Evolutionary conservation across 1,140 invertebrate species (phyloP).

Genomic region (Magallana angulata): DNA sequence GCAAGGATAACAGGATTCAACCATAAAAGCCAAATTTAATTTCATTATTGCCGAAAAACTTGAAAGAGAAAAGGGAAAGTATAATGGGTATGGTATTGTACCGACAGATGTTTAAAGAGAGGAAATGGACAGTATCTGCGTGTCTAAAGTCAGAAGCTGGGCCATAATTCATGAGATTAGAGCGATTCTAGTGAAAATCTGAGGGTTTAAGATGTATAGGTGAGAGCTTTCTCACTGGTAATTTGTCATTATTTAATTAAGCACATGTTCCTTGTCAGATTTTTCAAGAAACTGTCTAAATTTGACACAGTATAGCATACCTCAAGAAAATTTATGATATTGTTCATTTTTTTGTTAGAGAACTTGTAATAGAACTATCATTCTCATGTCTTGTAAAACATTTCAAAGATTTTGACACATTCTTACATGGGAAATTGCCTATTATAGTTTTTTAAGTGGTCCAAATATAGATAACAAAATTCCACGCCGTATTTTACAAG

Average conservation of each 20-base stretch:
- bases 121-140: background rate
- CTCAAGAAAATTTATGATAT: background rate
- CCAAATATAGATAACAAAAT: background rate
- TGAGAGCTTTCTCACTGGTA: conserved; percentile 10
- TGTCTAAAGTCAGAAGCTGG: conserved; percentile 21
- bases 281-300: conserved; percentile 36
- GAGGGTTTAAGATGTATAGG: background rate
- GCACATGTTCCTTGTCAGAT: conserved; percentile 27
- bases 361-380: background rate
- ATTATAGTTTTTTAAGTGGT: background rate
- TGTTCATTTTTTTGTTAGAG: background rate
- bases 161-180: conserved; percentile 9
- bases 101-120: conserved; percentile 7
- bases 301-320: conserved; percentile 21
- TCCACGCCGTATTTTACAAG: background rate
- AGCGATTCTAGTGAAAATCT: background rate
- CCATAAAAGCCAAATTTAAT: background rate
- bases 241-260: conserved; percentile 37
- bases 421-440: background rate
- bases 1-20: background rate
- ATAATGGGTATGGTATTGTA: conserved; percentile 12
- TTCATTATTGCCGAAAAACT: background rate
- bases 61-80: background rate
- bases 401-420: background rate
- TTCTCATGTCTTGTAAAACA: background rate